These are phyloP conservation scores for Cryptotis parvus DNA, from an alignment of 2,113 vertebrate species.

Conservation along the genomic window DNA sequence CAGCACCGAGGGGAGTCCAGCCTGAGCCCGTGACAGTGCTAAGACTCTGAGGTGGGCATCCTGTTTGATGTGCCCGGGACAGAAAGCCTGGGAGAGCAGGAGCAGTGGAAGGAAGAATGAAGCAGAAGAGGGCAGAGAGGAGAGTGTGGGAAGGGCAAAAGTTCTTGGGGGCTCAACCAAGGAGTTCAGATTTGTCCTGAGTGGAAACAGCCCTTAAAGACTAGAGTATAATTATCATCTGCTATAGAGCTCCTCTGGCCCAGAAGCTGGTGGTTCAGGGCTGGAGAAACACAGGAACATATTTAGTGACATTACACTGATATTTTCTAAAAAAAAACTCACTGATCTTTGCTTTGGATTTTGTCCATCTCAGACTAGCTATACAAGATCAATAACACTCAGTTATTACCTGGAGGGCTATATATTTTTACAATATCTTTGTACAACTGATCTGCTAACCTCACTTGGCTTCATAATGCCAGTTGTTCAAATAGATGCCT, in stretches of 20 bases:
- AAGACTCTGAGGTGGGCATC: not conserved
- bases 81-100: no score
- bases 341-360: not conserved
- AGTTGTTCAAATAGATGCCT: not conserved
- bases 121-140: not conserved
- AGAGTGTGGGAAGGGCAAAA: fast-evolving
- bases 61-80: not conserved
- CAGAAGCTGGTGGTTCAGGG: no score
- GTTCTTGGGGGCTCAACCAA: fast-evolving
- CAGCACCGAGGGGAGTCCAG: not conserved
- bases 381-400: not conserved
- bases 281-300: not conserved
- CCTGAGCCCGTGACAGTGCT: not conserved
- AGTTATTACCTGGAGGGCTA: not conserved
- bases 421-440: not conserved
- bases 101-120: not conserved
- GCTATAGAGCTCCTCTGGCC: not conserved
- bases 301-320: not conserved
- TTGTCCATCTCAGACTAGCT: not conserved
- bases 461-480: not conserved
- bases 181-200: not conserved
- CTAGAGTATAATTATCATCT: not conserved
- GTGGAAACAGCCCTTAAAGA: not conserved
- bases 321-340: not conserved
- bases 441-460: not conserved